phyloP scores from a whole-genome alignment of 2,797 vertebrate genomes.

The Malurus leucopterus region DNA sequence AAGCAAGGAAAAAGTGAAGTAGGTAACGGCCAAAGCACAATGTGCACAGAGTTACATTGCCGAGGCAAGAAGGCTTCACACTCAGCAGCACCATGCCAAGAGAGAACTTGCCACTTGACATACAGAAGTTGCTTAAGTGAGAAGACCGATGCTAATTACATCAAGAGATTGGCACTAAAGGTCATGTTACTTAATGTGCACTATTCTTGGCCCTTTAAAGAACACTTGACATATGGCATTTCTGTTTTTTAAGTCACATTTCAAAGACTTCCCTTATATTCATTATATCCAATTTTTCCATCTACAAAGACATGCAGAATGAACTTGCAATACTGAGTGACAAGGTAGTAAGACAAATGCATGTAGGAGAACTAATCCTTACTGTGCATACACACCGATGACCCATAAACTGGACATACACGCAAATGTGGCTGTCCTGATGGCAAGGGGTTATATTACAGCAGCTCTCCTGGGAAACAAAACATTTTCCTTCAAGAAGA shows the following conservation, averaged over 20 bases:
- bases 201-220: neutral
- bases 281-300: accelerated
- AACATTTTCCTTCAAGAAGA: neutral
- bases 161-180: constrained; percentile 18
- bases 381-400: neutral
- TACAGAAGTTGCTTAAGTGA: neutral
- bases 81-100: neutral
- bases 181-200: neutral
- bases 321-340: neutral
- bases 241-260: neutral
- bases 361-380: neutral
- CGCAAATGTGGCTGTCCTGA: neutral
- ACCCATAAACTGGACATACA: neutral
- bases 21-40: accelerated
- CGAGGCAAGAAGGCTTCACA: neutral
- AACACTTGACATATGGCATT: constrained; percentile 3
- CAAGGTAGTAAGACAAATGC: neutral
- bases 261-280: neutral
- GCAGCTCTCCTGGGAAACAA: neutral
- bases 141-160: neutral
- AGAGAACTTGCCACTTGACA: constrained; percentile 15
- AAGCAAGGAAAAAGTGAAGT: neutral
- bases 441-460: neutral
- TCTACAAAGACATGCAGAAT: neutral
- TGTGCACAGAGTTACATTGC: neutral